Percentiles rank a stretch among this genome's conserved stretches.
phyloP scores from a whole-genome alignment of 1,140 invertebrate genomes.

The Charaxes varanes region DNA sequence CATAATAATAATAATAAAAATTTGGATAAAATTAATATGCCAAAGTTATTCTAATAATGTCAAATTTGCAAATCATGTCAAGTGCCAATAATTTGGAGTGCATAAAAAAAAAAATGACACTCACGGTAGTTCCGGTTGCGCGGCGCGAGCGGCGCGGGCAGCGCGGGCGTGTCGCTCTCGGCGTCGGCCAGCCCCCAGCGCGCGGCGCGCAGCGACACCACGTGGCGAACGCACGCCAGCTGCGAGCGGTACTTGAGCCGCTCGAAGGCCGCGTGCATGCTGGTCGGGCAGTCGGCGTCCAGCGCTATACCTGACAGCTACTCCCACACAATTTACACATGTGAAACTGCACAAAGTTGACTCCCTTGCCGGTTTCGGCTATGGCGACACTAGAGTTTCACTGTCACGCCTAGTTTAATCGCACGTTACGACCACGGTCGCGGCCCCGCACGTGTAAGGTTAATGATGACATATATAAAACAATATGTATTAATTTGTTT shows the following conservation, averaged over 20 bases:
- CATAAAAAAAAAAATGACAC: too few relatives aligned
- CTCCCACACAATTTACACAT: background rate
- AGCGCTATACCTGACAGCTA: constrained; percentile 67
- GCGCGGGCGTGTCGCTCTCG: constrained; percentile 20
- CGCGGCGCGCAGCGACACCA: constrained; percentile 51
- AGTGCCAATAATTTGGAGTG: too few relatives aligned
- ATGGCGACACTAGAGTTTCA: background rate
- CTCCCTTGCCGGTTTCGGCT: background rate
- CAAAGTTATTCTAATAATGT: too few relatives aligned
- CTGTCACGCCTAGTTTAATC: too few relatives aligned
- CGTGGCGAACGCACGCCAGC: constrained; percentile 44
- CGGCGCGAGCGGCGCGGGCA: constrained; percentile 13
- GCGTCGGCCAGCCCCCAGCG: constrained; percentile 61
- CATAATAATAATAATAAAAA: too few relatives aligned
- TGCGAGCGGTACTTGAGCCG: constrained; percentile 46
- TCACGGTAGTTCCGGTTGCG: too few relatives aligned
- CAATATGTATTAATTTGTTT: too few relatives aligned
- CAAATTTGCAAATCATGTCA: too few relatives aligned
- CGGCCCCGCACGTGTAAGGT: too few relatives aligned
- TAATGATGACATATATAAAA: too few relatives aligned
- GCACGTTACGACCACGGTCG: too few relatives aligned
- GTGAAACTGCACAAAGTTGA: background rate
- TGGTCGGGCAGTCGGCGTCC: constrained; percentile 63
- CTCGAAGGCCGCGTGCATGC: constrained; percentile 59
- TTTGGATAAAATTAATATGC: too few relatives aligned